phyloP scores from a whole-genome alignment of 2,797 vertebrate species.

The Myotis planiceps region DNA sequence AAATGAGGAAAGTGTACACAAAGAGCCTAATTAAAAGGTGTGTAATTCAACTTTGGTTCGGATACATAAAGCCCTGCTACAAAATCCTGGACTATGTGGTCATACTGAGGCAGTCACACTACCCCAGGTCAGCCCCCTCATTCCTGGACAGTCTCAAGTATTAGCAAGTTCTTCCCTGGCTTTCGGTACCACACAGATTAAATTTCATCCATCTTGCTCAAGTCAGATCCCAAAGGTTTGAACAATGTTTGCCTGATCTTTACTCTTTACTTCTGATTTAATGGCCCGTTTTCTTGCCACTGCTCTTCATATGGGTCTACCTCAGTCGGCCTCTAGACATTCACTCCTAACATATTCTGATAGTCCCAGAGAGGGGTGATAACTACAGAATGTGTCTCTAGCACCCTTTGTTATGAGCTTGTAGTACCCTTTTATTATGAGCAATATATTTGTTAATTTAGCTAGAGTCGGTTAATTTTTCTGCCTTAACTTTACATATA shows the following conservation, averaged over 20 bases:
- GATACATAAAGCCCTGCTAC: background rate
- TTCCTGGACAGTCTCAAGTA: background rate
- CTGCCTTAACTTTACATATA: background rate
- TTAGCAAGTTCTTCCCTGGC: background rate
- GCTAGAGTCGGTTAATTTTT: background rate
- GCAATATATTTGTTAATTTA: background rate
- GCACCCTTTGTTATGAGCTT: background rate
- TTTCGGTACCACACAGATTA: background rate
- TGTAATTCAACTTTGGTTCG: background rate
- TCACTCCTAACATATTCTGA: background rate
- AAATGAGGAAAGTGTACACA: background rate
- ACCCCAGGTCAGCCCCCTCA: background rate
- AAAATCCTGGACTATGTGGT: background rate
- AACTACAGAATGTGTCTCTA: background rate
- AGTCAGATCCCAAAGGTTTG: slow-evolving; percentile 18
- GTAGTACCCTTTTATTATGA: background rate
- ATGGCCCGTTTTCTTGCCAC: background rate
- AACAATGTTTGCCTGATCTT: background rate
- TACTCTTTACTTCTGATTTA: background rate
- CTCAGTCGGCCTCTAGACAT: background rate
- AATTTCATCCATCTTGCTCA: background rate
- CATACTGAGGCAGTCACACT: background rate
- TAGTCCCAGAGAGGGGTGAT: background rate
- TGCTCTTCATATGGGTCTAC: background rate
- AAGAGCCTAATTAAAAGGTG: background rate